These are phyloP conservation scores for Micrastur ruficollis DNA, from an alignment of 2,797 vertebrate species.

Conservation along the genomic window DNA sequence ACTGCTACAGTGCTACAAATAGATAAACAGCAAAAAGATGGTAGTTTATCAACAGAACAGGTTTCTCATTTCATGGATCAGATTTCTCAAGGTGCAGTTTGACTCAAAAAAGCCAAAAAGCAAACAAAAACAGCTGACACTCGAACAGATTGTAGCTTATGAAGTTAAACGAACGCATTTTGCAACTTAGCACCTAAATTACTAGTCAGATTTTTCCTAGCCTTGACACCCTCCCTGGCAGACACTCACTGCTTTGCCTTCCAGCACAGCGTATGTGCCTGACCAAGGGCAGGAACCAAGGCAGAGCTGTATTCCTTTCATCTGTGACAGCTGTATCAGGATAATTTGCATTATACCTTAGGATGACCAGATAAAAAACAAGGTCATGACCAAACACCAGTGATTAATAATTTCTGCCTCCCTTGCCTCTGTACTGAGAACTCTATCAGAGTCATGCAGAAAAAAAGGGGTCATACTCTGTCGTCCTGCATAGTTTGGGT, in stretches of 20 bases:
- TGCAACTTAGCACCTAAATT: not conserved
- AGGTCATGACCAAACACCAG: not conserved
- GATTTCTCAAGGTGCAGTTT: not conserved
- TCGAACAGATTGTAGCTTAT: not conserved
- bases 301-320: not conserved
- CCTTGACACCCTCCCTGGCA: not conserved
- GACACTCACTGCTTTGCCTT: not conserved
- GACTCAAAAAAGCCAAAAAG: not conserved
- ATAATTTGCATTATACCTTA: not conserved
- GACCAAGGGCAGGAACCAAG: not conserved
- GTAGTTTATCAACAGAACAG: not conserved
- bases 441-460: not conserved
- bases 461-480: not conserved
- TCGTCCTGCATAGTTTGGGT: not conserved
- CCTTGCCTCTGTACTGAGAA: not conserved
- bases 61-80: not conserved
- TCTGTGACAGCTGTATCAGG: not conserved
- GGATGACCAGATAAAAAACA: not conserved
- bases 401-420: not conserved
- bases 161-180: not conserved
- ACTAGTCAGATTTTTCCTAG: not conserved
- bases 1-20: not conserved
- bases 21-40: not conserved
- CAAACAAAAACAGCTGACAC: not conserved
- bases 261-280: fast-evolving